phyloP scores from a whole-genome alignment of 2,888 invertebrate genomes.

The Andrena dorsata region DNA sequence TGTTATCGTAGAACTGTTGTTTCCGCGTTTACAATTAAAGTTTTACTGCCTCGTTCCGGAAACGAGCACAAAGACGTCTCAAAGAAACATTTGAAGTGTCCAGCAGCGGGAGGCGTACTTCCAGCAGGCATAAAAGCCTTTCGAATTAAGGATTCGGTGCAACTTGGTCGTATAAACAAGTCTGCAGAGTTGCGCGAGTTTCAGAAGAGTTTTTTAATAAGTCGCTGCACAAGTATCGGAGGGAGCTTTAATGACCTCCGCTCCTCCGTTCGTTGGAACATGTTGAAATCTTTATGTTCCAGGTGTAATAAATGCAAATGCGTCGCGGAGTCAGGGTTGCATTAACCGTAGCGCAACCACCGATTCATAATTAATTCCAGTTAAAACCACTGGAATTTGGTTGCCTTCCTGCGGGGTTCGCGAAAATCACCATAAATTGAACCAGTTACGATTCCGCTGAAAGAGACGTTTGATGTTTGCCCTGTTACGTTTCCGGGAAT shows the following conservation, averaged over 20 bases:
- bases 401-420: too few species aligned
- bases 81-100: slow-evolving; percentile 33
- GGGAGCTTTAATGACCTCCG: slow-evolving; percentile 3
- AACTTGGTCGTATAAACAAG: slow-evolving; percentile 39
- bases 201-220: slow-evolving; percentile 39
- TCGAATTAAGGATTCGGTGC: slow-evolving; percentile 34
- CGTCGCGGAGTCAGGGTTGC: not conserved
- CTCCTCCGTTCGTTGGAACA: not conserved
- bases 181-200: slow-evolving; percentile 23
- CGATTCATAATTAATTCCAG: not conserved
- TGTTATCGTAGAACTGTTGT: not conserved
- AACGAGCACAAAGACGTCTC: not conserved
- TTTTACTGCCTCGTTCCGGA: not conserved
- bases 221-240: slow-evolving; percentile 14
- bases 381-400: too few species aligned
- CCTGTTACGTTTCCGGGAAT: not conserved
- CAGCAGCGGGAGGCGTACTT: slow-evolving; percentile 4
- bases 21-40: not conserved
- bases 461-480: slow-evolving; percentile 4
- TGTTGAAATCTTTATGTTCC: not conserved
- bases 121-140: slow-evolving; percentile 14
- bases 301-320: slow-evolving; percentile 5
- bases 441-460: not conserved
- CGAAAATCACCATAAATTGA: slow-evolving; percentile 24
- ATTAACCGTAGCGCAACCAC: not conserved